phyloP scores from a whole-genome alignment of 2,113 vertebrate species.

The Callorhinus ursinus region DNA sequence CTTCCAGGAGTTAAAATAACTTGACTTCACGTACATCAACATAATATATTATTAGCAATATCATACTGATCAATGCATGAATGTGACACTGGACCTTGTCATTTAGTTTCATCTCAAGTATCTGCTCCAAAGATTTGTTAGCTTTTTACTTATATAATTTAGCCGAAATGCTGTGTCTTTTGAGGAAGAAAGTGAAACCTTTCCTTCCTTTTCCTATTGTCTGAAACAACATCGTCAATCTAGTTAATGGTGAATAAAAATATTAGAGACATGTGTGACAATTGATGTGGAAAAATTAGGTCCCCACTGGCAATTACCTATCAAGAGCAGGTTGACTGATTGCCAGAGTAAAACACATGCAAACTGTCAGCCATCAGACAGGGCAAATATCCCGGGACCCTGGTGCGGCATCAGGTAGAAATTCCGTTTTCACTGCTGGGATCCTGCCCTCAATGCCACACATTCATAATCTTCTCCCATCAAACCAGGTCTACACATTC shows the following conservation, averaged over 20 bases:
- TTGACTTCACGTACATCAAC: neutral
- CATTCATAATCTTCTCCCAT: slow-evolving; percentile 71
- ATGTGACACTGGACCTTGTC: neutral
- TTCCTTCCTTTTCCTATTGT: neutral
- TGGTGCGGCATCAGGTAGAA: neutral
- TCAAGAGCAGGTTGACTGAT: slow-evolving; percentile 60
- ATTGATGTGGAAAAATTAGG: slow-evolving; percentile 48
- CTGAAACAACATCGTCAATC: slow-evolving; percentile 63
- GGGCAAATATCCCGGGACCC: slow-evolving; percentile 49
- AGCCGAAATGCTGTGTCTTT: neutral
- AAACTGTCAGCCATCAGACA: slow-evolving; percentile 61
- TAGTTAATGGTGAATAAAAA: slow-evolving; percentile 31
- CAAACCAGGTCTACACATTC: slow-evolving; percentile 56
- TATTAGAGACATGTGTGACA: slow-evolving; percentile 36
- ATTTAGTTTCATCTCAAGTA: slow-evolving; percentile 33
- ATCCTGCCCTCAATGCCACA: slow-evolving; percentile 25
- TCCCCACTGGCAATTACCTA: slow-evolving; percentile 70
- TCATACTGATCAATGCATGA: neutral
- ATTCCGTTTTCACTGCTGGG: slow-evolving; percentile 49
- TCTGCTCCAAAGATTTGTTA: neutral
- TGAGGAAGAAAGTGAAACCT: neutral
- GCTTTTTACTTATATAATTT: neutral
- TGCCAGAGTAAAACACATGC: slow-evolving; percentile 6
- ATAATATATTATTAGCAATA: neutral
- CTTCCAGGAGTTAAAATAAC: slow-evolving; percentile 11